A percentile compares a stretch with the other conserved stretches of the same genome.
Evolutionary conservation across 2,888 invertebrate genomes (phyloP).

Genomic region (Dusona sp.): DNA sequence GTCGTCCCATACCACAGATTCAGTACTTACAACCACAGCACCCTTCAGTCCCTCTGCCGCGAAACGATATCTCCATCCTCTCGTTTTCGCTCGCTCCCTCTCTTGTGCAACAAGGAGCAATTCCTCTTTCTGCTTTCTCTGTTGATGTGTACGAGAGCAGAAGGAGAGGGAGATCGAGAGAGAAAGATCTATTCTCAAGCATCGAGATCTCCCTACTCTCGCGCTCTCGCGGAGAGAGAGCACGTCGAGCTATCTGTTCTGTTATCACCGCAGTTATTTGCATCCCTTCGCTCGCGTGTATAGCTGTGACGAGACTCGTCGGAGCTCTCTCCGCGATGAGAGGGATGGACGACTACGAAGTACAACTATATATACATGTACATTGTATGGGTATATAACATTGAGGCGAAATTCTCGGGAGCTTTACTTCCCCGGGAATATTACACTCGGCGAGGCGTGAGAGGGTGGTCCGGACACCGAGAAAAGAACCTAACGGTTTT

Average conservation of each 20-base stretch:
- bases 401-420: conserved; percentile 77
- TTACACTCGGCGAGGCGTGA: conserved; percentile 76
- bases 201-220: conserved; percentile 35
- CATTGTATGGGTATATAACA: conserved; percentile 43
- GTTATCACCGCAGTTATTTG: conserved; percentile 84
- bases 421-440: conserved; percentile 81
- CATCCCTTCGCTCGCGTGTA: conserved; percentile 78
- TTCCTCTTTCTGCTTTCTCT: conserved; percentile 13
- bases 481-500: conserved; percentile 64
- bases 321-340: conserved; percentile 38
- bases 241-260: conserved; percentile 81
- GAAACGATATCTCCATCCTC: conserved; percentile 62
- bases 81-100: conserved; percentile 12
- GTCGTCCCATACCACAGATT: conserved; percentile 65
- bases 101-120: neutral
- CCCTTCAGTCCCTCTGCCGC: conserved; percentile 58
- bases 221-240: conserved; percentile 56
- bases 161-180: neutral
- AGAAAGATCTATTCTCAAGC: conserved; percentile 36
- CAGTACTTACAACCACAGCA: conserved; percentile 58
- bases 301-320: conserved; percentile 67
- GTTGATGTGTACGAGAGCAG: conserved; percentile 34
- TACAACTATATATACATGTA: conserved; percentile 4
- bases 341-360: conserved; percentile 11
- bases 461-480: conserved; percentile 36